Base-by-base conservation (phyloP, 2,888 invertebrate species). In the Sphecodes monilicornis region DNA sequence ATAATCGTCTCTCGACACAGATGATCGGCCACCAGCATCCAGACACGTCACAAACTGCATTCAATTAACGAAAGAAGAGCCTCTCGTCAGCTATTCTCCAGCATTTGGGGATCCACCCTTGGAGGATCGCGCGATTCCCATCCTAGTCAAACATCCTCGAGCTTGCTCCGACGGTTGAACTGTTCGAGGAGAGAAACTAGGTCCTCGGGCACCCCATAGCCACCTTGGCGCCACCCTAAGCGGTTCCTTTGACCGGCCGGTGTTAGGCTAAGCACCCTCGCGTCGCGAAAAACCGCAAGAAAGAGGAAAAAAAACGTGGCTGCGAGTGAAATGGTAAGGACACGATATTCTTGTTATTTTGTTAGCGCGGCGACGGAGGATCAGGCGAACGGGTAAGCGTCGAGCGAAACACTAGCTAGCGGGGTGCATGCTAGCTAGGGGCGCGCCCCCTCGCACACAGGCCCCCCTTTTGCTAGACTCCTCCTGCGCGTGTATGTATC, bases 371-470 rank as follows among this genome's bases (percentile, higher is more conserved):
- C 54, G 36, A 66, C 85, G 74, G n/a, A 86, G 75, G 76, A 88
- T 87, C 85, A 84, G 87, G 86, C 89, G 90, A 90, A 89, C 90
- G 91, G 90, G 89, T 90, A 88, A 91, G 89, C 91, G 90, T 91
- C 92, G 86, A 80, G 86, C 90, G 91, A 92, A 90, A 90, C 88
- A 93, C 93, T 93, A 92, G 91, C 89, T 84, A 79, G 88, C 85
- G 84, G 89, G 90, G 91, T 87, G 89, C 89, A 84, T 29, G 76
- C 22, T 54, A 54, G 84, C 86, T 91, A 91, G 92, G 93, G 93
- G 93, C 91, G 91, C 93, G 92, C 93, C 93, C 93, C 92, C 93
- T 92, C 89, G 86, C 87, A 88, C 72, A 36, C 29, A 64, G 36
- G 60, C 82, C 82, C 87, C 89, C 89, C 89, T 32, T 82, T 76